phyloP scores from a whole-genome alignment of 2,113 vertebrate genomes.

The Elachura formosa region DNA sequence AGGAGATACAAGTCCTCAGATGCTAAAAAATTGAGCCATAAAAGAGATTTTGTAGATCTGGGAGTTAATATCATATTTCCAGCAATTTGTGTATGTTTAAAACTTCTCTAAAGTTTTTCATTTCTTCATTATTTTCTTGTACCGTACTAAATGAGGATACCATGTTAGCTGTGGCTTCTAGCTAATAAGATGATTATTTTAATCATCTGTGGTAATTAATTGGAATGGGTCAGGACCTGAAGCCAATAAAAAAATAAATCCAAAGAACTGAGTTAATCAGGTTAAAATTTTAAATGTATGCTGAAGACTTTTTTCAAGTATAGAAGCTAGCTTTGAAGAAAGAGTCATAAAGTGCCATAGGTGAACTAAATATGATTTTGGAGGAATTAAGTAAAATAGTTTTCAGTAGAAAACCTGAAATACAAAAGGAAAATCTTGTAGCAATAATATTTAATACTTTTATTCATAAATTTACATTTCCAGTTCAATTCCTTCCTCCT shows the following conservation, averaged over 20 bases:
- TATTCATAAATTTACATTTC: not conserved
- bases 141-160: not conserved
- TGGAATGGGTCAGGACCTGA: not conserved
- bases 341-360: not conserved
- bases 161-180: not conserved
- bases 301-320: not conserved
- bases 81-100: not conserved
- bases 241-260: conserved; percentile 13
- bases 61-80: not conserved
- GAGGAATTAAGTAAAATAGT: not conserved
- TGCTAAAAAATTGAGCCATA: not conserved
- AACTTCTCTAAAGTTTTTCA: not conserved
- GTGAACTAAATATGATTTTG: not conserved
- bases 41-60: not conserved
- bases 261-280: conserved; percentile 11
- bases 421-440: not conserved
- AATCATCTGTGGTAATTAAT: conserved; percentile 40
- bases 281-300: not conserved
- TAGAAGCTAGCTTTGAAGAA: not conserved
- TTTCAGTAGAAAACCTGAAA: not conserved
- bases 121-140: not conserved
- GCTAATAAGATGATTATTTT: conserved; percentile 18
- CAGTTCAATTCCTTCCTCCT: not conserved
- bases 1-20: not conserved
- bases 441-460: not conserved